phyloP scores from a whole-genome alignment of 1,140 invertebrate genomes.

The Lysiphlebus fabarum region DNA sequence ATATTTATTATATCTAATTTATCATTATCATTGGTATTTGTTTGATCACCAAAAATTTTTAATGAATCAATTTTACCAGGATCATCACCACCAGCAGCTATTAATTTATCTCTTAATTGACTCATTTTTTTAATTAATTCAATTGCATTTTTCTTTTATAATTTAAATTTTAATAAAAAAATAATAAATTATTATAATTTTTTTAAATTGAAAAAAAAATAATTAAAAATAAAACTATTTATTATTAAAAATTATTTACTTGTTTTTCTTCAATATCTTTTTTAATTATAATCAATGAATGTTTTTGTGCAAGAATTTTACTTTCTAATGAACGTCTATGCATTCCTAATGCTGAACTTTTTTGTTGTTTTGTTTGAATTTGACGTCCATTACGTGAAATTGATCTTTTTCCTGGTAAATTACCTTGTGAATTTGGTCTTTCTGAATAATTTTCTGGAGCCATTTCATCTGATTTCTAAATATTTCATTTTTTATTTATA shows the following conservation, averaged over 20 bases:
- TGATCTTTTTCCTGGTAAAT: conserved; percentile 7
- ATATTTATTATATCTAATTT: not conserved
- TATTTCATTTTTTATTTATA: too few species aligned
- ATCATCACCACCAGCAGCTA: conserved; percentile 36
- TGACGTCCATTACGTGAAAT: not conserved
- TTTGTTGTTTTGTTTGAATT: not conserved
- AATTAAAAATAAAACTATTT: not conserved
- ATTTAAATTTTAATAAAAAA: conserved; percentile 1
- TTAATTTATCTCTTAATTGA: conserved; percentile 38
- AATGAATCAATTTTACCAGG: conserved; percentile 36
- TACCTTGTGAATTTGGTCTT: conserved; percentile 4
- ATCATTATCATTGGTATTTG: conserved; percentile 3
- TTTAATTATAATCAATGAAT: conserved; percentile 30
- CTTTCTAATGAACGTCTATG: conserved; percentile 34
- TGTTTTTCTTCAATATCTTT: conserved; percentile 39
- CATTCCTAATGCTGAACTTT: not conserved
- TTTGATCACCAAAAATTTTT: conserved; percentile 4
- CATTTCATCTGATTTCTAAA: too few species aligned
- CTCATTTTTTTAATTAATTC: conserved; percentile 34
- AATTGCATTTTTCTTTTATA: conserved; percentile 22
- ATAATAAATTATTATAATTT: conserved; percentile 2
- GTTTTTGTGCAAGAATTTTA: conserved; percentile 34
- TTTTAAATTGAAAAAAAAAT: not conserved
- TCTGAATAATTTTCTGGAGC: conserved; percentile 5
- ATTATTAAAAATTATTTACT: conserved; percentile 22